Evolutionary conservation across 2,113 vertebrate genomes (phyloP).

Genomic region (Mus musculus): DNA sequence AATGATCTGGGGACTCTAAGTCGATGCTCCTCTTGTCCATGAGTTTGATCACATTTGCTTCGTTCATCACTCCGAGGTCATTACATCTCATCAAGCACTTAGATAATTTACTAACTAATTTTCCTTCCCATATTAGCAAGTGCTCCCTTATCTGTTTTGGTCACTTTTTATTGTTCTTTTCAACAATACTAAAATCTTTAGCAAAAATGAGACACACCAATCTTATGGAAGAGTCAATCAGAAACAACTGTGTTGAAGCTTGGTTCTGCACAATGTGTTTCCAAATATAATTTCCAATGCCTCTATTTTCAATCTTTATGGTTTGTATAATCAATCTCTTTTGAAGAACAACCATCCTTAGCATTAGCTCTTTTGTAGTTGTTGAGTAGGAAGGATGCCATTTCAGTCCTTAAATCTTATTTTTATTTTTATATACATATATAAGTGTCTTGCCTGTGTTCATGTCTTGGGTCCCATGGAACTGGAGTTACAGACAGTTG

Average conservation of each 20-base stretch:
- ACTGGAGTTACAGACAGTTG: background rate
- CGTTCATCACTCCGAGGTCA: background rate
- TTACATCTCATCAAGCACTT: background rate
- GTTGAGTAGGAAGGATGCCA: background rate
- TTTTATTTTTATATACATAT: background rate
- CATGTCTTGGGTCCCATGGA: background rate
- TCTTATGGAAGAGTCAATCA: background rate
- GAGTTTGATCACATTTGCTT: background rate
- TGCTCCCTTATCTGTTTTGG: no score
- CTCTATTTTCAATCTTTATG: background rate
- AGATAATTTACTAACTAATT: background rate
- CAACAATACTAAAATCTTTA: background rate
- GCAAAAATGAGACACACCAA: background rate
- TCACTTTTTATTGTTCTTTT: background rate
- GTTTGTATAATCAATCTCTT: background rate
- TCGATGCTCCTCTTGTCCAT: background rate
- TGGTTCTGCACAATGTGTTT: background rate
- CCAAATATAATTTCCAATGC: background rate
- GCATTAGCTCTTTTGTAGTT: background rate
- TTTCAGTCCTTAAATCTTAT: background rate
- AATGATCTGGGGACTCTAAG: no score
- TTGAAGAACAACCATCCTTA: background rate
- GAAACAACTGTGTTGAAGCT: background rate
- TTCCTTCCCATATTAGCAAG: background rate
- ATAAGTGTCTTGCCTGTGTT: background rate